Conservation (phyloP, 2,113 vertebrate genomes). For the Dasyurus viverrinus region DNA sequence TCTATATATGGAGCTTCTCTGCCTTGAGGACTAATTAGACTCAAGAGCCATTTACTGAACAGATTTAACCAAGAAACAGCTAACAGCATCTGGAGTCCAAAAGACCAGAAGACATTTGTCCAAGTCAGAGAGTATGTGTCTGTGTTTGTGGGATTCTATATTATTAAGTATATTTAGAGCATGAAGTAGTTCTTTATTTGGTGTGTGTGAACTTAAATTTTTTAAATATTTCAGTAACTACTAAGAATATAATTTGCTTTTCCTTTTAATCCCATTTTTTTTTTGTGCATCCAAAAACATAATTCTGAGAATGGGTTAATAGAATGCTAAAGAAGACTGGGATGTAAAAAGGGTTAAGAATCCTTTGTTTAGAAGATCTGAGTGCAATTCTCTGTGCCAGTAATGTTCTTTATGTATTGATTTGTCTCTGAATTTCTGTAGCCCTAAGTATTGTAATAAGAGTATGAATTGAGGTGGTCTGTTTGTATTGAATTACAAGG, state of each 20-base stretch:
- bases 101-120: not conserved
- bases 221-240: not conserved
- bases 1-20: not conserved
- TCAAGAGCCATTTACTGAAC: not conserved
- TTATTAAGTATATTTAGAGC: not conserved
- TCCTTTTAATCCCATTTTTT: not conserved
- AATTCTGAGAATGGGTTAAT: not conserved
- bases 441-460: not conserved
- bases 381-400: not conserved
- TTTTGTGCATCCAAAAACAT: not conserved
- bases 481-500: not conserved
- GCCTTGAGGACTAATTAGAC: not conserved
- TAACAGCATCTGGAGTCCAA: not conserved
- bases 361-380: not conserved
- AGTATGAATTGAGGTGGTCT: not conserved
- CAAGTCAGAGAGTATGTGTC: not conserved
- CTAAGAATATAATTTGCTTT: not conserved
- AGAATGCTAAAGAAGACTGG: not conserved
- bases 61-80: not conserved
- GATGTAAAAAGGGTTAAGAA: not conserved
- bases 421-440: not conserved
- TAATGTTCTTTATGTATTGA: not conserved
- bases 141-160: not conserved
- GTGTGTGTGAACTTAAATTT: not conserved
- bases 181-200: not conserved